Evolutionary conservation across 2,888 invertebrate genomes (phyloP).

Genomic region (Drepana falcataria): DNA sequence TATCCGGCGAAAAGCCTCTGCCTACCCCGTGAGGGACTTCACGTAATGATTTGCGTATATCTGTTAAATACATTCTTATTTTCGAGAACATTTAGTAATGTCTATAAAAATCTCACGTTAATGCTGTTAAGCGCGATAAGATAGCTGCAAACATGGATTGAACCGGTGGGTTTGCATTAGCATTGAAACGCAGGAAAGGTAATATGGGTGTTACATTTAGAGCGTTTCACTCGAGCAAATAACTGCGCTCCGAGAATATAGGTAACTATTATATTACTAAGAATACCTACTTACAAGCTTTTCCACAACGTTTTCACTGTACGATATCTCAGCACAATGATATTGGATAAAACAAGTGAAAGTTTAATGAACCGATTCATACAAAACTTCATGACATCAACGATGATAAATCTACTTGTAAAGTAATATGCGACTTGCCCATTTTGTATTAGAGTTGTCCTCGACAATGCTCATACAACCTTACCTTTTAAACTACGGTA

Average conservation of each 20-base stretch:
- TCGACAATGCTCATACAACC: no score
- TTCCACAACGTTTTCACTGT: neutral
- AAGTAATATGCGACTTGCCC: neutral
- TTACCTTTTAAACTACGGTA: no score
- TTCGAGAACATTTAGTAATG: no score
- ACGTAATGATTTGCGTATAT: no score
- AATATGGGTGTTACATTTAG: slow-evolving; percentile 54
- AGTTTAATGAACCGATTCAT: no score
- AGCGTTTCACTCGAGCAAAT: slow-evolving; percentile 54
- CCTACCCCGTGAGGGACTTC: no score
- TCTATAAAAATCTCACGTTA: slow-evolving; percentile 16
- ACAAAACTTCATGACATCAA: no score
- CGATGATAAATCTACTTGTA: neutral
- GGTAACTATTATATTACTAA: slow-evolving; percentile 16
- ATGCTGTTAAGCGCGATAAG: slow-evolving; percentile 52
- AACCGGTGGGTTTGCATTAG: slow-evolving; percentile 41
- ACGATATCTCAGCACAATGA: neutral
- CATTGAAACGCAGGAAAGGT: slow-evolving; percentile 50
- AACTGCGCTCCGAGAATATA: slow-evolving; percentile 35
- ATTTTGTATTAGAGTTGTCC: no score
- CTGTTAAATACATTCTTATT: no score
- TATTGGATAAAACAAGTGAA: neutral
- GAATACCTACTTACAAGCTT: neutral
- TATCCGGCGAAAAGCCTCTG: no score
- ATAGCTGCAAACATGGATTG: slow-evolving; percentile 43